These are phyloP conservation scores for Clinocottus analis DNA, from an alignment of 2,113 vertebrate species.

Conservation along the genomic window DNA sequence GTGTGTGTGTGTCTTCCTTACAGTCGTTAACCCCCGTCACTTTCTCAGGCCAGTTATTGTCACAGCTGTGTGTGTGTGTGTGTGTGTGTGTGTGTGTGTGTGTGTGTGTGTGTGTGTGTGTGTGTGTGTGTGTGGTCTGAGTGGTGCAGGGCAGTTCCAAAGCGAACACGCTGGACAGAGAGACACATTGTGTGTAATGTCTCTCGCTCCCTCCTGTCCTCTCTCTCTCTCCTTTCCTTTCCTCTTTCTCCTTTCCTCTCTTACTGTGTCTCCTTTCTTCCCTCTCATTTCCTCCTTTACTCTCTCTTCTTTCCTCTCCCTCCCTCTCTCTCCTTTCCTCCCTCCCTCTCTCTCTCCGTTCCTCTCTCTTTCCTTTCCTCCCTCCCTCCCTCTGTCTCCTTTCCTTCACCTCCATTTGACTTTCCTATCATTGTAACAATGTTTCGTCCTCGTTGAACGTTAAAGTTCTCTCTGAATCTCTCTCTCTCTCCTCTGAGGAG, in stretches of 20 bases:
- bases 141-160: constrained; percentile 73
- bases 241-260: too few relatives aligned
- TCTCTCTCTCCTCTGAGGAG: too few relatives aligned
- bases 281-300: constrained; percentile 21
- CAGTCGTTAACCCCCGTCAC: constrained; percentile 13
- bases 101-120: constrained; percentile 34
- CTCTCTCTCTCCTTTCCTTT: constrained; percentile 27
- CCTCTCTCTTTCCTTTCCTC: too few relatives aligned
- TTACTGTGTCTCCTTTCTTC: too few relatives aligned
- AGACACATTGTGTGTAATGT: too few relatives aligned
- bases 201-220: too few relatives aligned
- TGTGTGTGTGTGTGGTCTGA: constrained; percentile 1
- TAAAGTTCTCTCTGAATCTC: too few relatives aligned
- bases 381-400: too few relatives aligned
- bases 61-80: constrained; percentile 71
- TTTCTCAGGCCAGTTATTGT: constrained; percentile 67
- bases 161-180: constrained; percentile 11
- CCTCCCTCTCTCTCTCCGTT: constrained; percentile 7
- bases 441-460: too few relatives aligned
- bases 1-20: too few relatives aligned
- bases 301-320: constrained; percentile 8
- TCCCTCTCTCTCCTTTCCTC: constrained; percentile 15
- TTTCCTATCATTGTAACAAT: too few relatives aligned
- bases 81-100: not conserved
- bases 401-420: too few relatives aligned